Base-by-base conservation (phyloP, 2,113 vertebrate species). In the Argyrosomus japonicus region DNA sequence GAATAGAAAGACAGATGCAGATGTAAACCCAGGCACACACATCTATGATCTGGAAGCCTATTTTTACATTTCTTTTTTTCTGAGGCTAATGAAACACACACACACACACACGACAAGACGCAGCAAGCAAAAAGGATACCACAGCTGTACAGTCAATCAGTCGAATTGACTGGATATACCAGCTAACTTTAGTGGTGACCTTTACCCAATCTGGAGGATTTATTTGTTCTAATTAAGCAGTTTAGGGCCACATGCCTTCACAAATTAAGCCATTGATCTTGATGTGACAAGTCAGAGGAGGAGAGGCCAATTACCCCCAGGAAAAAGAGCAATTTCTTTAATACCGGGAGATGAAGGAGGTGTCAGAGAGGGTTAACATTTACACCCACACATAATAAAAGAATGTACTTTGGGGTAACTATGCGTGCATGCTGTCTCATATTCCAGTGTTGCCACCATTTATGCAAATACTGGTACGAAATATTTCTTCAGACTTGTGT, bases 211-310 rank as follows among this genome's bases (percentile, higher is more conserved):
- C 73, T 56, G 60, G 25, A 83, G 82, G 54, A 90, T 94, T 93
- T 94, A 91, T 95, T 93, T 94, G 88, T 91, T 91, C 86, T 92
- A 94, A 95, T 94, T 92, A 91, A 84, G 82, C 64, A 65, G 65
- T 71, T 85, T 76, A 83, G 23, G 80, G 68, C 77, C 87, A 88
- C 85, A 86, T 78, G 88, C 86, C 86, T 76, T 73, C 63, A 65
- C 79, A 90, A 87, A 93, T 93, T 53, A 91, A 89, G 80, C 83
- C 85, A 90, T 93, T 92, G 47, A 83, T 94, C 88, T 89, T 83
- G 60, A 84, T 53, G 67, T 89, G 90, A 88, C 80, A 81, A 57
- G 72, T 57, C 27, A 27, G 61, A 76, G 65, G 61, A 81, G 77
- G 58, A 77, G 84, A 82, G 79, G 69, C 56, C 83, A 88, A 91